phyloP scores from a whole-genome alignment of 2,113 vertebrate species.

The Myanophis thanlyinensis region DNA sequence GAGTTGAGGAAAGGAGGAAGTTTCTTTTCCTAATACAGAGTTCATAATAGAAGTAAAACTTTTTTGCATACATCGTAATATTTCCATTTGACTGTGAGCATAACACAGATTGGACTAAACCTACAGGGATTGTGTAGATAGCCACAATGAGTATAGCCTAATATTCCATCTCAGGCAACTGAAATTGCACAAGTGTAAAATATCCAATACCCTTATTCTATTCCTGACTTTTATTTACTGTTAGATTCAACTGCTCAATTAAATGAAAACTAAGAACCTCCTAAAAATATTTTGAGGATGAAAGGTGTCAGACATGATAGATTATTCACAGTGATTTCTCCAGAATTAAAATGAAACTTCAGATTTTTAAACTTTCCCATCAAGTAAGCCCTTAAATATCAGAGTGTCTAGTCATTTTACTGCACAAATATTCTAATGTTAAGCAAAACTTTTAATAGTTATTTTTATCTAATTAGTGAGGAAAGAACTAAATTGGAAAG shows the following conservation, averaged over 20 bases:
- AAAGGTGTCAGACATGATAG: neutral
- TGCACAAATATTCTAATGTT: neutral
- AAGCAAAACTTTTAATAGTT: neutral
- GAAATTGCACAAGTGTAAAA: neutral
- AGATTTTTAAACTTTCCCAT: neutral
- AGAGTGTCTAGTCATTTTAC: neutral
- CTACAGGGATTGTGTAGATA: neutral
- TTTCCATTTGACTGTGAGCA: too few species aligned
- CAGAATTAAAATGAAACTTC: neutral
- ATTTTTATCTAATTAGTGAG: neutral
- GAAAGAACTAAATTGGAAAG: neutral
- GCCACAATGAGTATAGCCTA: neutral
- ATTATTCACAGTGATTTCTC: neutral
- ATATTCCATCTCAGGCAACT: neutral
- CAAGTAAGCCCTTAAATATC: neutral
- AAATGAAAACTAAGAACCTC: neutral
- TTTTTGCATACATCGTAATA: too few species aligned
- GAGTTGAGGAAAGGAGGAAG: too few species aligned
- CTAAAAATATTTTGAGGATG: neutral
- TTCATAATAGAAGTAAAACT: too few species aligned
- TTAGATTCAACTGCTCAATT: neutral
- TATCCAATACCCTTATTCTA: neutral
- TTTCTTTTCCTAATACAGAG: too few species aligned
- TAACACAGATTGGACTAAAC: neutral
- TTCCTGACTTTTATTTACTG: neutral